Conservation (phyloP, 2,888 invertebrate genomes). For the Lasioglossum calceatum region DNA sequence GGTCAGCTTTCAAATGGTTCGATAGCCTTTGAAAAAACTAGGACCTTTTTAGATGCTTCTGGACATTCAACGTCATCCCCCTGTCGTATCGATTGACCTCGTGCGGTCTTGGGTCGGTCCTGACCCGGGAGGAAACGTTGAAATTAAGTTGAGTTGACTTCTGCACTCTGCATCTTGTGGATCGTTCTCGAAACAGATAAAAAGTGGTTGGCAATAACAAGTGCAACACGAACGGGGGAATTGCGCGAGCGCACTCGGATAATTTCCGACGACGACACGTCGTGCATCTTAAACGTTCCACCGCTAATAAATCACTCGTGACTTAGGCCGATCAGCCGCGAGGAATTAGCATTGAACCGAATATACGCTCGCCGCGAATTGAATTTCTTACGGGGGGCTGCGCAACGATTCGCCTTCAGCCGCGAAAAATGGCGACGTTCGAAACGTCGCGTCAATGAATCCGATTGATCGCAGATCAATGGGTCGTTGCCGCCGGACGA, state of each 20-base stretch:
- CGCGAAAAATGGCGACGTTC: slow-evolving; percentile 58
- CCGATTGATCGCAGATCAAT: slow-evolving; percentile 83
- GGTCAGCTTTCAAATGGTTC: no score
- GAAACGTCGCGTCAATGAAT: slow-evolving; percentile 79
- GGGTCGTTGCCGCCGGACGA: slow-evolving; percentile 76
- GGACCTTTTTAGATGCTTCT: neutral
- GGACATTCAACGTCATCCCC: neutral
- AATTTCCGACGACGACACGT: neutral
- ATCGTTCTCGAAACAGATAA: neutral
- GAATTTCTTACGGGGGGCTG: slow-evolving; percentile 15
- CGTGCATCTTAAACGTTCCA: neutral
- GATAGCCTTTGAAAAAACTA: no score
- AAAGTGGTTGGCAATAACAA: neutral
- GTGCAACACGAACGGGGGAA: neutral
- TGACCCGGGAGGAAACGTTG: neutral
- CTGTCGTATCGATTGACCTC: neutral
- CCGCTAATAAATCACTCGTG: slow-evolving; percentile 10
- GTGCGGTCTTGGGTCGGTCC: neutral
- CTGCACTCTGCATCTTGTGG: neutral
- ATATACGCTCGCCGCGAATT: neutral
- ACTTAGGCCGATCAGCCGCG: neutral
- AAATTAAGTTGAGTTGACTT: no score
- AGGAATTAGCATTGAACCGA: slow-evolving; percentile 1
- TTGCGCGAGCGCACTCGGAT: neutral
- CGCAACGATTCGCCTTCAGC: slow-evolving; percentile 25